phyloP scores from a whole-genome alignment of 2,113 vertebrate species.

The Heterocephalus glaber region DNA sequence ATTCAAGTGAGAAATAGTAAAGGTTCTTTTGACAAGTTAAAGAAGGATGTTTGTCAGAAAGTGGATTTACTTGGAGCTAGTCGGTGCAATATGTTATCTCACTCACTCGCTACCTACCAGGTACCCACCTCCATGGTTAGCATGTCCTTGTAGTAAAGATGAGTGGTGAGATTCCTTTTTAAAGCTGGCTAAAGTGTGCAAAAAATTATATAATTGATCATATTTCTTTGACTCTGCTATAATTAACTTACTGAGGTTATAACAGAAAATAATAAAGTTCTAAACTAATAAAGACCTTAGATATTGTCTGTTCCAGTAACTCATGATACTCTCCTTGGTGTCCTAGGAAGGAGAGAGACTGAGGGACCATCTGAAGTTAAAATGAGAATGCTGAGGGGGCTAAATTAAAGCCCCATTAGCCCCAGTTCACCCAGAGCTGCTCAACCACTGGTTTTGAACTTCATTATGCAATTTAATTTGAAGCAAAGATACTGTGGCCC shows the following conservation, averaged over 20 bases:
- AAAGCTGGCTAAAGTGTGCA: conserved; percentile 56
- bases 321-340: background rate
- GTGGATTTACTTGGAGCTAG: conserved; percentile 91
- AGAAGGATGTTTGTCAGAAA: conserved; percentile 91
- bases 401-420: background rate
- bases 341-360: background rate
- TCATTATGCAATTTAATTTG: background rate
- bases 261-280: conserved; percentile 2
- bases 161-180: conserved; percentile 70
- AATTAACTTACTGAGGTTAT: background rate
- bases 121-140: conserved; percentile 70
- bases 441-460: conserved; percentile 3
- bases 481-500: background rate
- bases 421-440: background rate
- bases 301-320: background rate
- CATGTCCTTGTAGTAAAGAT: conserved; percentile 65
- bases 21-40: conserved; percentile 89
- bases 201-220: background rate
- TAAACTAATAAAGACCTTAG: background rate
- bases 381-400: background rate
- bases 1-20: conserved; percentile 89
- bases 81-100: conserved; percentile 90
- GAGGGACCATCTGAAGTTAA: background rate
- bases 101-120: conserved; percentile 89
- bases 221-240: conserved; percentile 41